A percentile compares a stretch with the other conserved stretches of the same genome.
phyloP scores from a whole-genome alignment of 1,140 invertebrate genomes.

The Euschistus heros region DNA sequence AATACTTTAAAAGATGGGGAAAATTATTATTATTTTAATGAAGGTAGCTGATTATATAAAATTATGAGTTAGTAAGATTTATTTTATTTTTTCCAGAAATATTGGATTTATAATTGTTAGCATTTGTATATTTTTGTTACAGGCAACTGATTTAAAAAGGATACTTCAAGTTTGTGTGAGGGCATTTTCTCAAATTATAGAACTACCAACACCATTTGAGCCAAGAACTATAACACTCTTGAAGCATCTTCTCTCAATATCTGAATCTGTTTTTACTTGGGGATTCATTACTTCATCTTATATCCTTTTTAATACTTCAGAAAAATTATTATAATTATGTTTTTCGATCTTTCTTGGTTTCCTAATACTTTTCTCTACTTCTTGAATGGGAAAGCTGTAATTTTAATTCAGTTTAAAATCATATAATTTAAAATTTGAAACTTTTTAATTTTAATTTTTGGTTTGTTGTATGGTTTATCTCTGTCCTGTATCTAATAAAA shows the following conservation, averaged over 20 bases:
- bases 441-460: too few relatives aligned
- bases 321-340: conserved; percentile 16
- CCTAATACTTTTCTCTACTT: too few relatives aligned
- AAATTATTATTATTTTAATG: too few relatives aligned
- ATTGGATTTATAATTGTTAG: conserved; percentile 17
- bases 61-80: too few relatives aligned
- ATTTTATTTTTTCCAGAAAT: not conserved
- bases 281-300: conserved; percentile 51
- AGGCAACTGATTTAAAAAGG: conserved; percentile 57
- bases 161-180: conserved; percentile 62
- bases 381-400: too few relatives aligned
- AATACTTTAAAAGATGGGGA: too few relatives aligned
- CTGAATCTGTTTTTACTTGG: conserved; percentile 64
- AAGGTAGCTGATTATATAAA: too few relatives aligned
- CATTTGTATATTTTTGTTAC: conserved; percentile 29
- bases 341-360: not conserved
- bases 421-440: too few relatives aligned
- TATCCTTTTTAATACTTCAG: conserved; percentile 39
- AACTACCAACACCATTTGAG: conserved; percentile 41
- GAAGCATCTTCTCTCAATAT: conserved; percentile 56
- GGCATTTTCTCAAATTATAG: conserved; percentile 46
- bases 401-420: too few relatives aligned
- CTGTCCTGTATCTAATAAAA: too few relatives aligned
- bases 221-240: conserved; percentile 44
- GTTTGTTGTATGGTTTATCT: too few relatives aligned